phyloP scores from a whole-genome alignment of 2,888 invertebrate genomes.

The Tenthredo notha region DNA sequence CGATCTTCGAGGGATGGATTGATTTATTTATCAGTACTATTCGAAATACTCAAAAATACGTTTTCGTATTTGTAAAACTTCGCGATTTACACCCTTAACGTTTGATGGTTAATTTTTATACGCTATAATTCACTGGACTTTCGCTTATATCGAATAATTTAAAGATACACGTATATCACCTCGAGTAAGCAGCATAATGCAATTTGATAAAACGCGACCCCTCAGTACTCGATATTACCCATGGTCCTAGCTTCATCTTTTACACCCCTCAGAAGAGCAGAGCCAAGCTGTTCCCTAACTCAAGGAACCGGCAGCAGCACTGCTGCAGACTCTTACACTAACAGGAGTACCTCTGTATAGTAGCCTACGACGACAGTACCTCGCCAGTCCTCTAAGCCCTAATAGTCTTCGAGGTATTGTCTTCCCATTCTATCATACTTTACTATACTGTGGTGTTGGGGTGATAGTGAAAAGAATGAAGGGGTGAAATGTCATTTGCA shows the following conservation, averaged over 20 bases:
- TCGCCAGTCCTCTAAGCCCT: conserved; percentile 26
- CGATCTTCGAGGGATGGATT: background rate
- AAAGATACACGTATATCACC: background rate
- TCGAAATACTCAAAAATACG: background rate
- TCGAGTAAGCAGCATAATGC: conserved; percentile 35
- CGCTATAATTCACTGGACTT: no score
- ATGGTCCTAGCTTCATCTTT: background rate
- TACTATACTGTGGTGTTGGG: background rate
- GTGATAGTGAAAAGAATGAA: conserved; percentile 27
- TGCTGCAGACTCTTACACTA: conserved; percentile 14
- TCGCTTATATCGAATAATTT: background rate
- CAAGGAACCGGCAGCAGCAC: background rate
- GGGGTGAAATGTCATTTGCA: conserved; percentile 41
- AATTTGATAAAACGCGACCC: conserved; percentile 22
- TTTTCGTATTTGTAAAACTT: background rate
- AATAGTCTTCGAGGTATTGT: conserved; percentile 40
- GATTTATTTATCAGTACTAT: background rate
- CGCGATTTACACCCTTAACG: background rate
- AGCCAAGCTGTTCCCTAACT: background rate
- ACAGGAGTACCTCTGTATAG: conserved; percentile 22
- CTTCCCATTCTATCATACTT: background rate
- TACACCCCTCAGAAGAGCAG: background rate
- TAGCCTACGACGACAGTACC: background rate
- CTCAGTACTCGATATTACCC: conserved; percentile 27
- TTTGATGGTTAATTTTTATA: background rate